A percentile compares a stretch with the other conserved stretches of the same genome.
Evolutionary conservation across 2,797 vertebrate species (phyloP).

Genomic region (Jordanella pulchra): DNA sequence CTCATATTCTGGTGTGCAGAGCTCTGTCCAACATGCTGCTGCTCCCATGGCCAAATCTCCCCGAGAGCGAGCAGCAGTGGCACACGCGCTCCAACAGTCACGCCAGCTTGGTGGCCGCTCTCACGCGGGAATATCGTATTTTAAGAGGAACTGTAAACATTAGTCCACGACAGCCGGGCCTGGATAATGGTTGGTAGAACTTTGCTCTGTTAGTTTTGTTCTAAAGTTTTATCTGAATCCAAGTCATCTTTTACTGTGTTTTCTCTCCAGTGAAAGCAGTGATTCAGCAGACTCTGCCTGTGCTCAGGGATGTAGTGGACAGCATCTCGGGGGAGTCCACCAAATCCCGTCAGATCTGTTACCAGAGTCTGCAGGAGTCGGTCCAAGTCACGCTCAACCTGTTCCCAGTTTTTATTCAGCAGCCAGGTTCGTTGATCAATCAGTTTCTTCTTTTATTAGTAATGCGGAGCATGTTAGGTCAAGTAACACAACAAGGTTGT

Average conservation of each 20-base stretch:
- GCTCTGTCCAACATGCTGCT: constrained; percentile 94
- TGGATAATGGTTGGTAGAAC: constrained; percentile 62
- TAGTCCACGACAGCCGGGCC: constrained; percentile 61
- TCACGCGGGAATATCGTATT: constrained; percentile 88
- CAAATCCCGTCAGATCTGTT: constrained; percentile 97
- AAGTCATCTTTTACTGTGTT: background rate
- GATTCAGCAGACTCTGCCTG: constrained; percentile 91
- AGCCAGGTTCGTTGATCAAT: constrained; percentile 86
- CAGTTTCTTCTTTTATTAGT: too few species aligned
- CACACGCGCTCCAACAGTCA: constrained; percentile 91
- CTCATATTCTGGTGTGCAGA: constrained; percentile 92
- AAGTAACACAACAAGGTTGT: background rate
- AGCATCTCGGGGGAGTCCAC: constrained; percentile 95
- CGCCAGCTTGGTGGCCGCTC: constrained; percentile 86
- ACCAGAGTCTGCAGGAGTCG: constrained; percentile 96
- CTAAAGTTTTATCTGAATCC: background rate
- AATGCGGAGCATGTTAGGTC: background rate
- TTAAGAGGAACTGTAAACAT: constrained; percentile 83
- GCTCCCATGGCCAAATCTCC: constrained; percentile 93
- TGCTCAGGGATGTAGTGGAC: constrained; percentile 92
- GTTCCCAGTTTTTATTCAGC: constrained; percentile 96
- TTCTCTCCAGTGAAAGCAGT: constrained; percentile 85
- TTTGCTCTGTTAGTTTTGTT: background rate
- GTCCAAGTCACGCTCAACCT: constrained; percentile 95
- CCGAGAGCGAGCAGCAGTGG: constrained; percentile 96